A percentile compares a stretch with the other conserved stretches of the same genome.
Evolutionary conservation across 2,113 vertebrate species (phyloP).

Genomic region (Psilopsiagon aymara): DNA sequence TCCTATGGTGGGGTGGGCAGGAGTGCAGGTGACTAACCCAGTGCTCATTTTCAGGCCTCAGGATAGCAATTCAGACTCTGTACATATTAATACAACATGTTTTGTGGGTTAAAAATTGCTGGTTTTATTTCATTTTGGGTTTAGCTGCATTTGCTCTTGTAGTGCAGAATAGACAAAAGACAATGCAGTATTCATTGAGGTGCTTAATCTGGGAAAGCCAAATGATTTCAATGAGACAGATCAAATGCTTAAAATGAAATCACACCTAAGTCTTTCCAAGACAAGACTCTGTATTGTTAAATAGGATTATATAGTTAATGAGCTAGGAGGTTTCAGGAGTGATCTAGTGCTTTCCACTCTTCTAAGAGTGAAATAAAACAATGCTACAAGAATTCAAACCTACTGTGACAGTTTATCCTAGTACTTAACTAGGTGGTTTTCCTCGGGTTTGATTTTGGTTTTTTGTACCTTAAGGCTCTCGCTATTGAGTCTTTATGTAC

Average conservation of each 20-base stretch:
- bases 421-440: not conserved
- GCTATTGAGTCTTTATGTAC: not conserved
- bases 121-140: not conserved
- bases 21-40: not conserved
- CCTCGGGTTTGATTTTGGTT: not conserved
- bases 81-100: not conserved
- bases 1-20: not conserved
- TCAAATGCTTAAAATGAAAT: not conserved
- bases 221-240: not conserved
- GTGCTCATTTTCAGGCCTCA: not conserved
- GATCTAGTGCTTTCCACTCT: not conserved
- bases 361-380: not conserved
- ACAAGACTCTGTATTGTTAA: not conserved
- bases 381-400: not conserved
- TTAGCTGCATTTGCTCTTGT: not conserved
- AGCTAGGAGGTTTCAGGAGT: not conserved
- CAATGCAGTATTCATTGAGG: not conserved
- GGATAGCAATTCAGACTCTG: not conserved
- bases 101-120: not conserved
- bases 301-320: not conserved
- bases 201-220: not conserved
- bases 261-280: not conserved
- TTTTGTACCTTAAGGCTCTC: not conserved
- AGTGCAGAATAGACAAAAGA: not conserved
- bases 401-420: not conserved